These are phyloP conservation scores for Microcebus lehilahytsara DNA, from an alignment of 2,113 vertebrate genomes.

Conservation along the genomic window DNA sequence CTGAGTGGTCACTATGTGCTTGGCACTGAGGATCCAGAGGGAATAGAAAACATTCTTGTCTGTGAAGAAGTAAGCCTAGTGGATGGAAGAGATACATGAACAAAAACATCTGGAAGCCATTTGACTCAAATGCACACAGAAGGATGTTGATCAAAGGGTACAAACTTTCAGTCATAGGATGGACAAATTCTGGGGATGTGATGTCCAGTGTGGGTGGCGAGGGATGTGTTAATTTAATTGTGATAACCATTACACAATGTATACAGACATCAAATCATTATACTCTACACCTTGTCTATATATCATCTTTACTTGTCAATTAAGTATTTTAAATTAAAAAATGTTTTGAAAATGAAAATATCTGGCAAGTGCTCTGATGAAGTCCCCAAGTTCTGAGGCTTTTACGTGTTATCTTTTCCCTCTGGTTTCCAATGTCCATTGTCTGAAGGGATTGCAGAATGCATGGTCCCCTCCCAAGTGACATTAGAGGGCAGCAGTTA, in stretches of 20 bases:
- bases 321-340: neutral
- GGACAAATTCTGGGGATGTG: neutral
- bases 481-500: neutral
- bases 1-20: neutral
- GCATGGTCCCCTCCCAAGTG: neutral
- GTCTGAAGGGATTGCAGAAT: neutral
- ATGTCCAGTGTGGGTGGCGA: neutral
- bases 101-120: neutral
- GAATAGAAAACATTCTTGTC: neutral
- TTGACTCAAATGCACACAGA: neutral
- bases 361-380: neutral
- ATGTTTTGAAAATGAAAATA: neutral
- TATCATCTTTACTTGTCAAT: neutral
- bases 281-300: neutral
- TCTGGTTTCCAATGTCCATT: neutral
- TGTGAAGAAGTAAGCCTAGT: neutral
- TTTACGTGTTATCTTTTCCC: neutral
- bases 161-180: neutral
- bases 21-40: neutral
- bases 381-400: neutral
- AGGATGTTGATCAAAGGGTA: neutral
- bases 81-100: neutral
- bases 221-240: neutral
- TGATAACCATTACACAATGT: neutral
- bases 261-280: neutral